These are phyloP conservation scores for Sitodiplosis mosellana DNA, from an alignment of 1,140 invertebrate genomes.

Conservation along the genomic window DNA sequence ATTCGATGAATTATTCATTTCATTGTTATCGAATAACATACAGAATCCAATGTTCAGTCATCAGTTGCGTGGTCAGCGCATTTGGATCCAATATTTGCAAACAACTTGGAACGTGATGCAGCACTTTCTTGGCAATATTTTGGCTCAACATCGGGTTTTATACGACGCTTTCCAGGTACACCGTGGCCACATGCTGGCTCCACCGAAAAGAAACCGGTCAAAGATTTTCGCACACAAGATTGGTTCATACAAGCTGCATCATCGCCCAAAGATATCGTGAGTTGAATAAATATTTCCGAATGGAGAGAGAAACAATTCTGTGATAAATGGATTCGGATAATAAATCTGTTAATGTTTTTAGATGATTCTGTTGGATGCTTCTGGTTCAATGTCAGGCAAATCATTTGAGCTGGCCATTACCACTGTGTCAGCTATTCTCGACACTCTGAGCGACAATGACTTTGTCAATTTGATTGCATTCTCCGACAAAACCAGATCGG, in stretches of 20 bases:
- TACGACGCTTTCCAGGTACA: constrained; percentile 80
- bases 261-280: constrained; percentile 81
- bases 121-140: constrained; percentile 93
- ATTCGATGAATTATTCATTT: not conserved
- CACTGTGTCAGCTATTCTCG: constrained; percentile 71
- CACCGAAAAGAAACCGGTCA: constrained; percentile 47
- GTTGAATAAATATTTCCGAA: constrained; percentile 2
- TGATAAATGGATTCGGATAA: not conserved
- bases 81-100: constrained; percentile 74
- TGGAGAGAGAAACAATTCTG: not conserved
- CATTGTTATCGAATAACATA: constrained; percentile 3
- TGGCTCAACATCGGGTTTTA: constrained; percentile 77
- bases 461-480: constrained; percentile 88
- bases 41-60: constrained; percentile 61
- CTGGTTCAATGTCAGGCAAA: constrained; percentile 75
- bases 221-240: constrained; percentile 70
- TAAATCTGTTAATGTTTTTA: constrained; percentile 2
- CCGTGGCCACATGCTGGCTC: constrained; percentile 51
- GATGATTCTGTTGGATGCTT: constrained; percentile 77
- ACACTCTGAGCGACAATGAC: constrained; percentile 91
- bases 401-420: constrained; percentile 67
- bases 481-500: constrained; percentile 50
- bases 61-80: constrained; percentile 84
- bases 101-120: constrained; percentile 82
- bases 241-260: constrained; percentile 95